Conservation (phyloP, 2,888 invertebrate species). For the Drosophila gaucha region DNA sequence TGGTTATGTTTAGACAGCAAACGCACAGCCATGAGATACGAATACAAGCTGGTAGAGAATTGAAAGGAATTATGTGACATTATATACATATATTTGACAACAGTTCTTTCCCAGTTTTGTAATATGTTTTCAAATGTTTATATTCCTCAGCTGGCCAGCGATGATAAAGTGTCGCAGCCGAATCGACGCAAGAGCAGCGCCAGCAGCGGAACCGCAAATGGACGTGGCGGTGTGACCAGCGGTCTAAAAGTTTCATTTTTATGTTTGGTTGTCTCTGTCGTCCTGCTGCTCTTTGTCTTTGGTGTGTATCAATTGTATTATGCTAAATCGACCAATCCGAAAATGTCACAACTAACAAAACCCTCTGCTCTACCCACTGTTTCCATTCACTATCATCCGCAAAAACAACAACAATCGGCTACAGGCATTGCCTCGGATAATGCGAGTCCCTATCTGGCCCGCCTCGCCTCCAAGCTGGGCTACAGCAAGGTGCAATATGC, state of each 20-base stretch:
- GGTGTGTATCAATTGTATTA: constrained; percentile 75
- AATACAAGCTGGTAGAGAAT: constrained; percentile 76
- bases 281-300: constrained; percentile 82
- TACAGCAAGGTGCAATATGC: constrained; percentile 91
- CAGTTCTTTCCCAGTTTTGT: too few relatives aligned
- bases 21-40: constrained; percentile 72
- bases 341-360: constrained; percentile 56
- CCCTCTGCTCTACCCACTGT: constrained; percentile 54
- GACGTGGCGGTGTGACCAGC: constrained; percentile 66
- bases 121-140: constrained; percentile 14
- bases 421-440: constrained; percentile 83
- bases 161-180: constrained; percentile 64
- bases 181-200: constrained; percentile 70
- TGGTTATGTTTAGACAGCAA: constrained; percentile 43
- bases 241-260: constrained; percentile 84
- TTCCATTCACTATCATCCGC: constrained; percentile 33
- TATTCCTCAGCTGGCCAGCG: constrained; percentile 59
- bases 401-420: constrained; percentile 6
- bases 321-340: constrained; percentile 10
- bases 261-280: constrained; percentile 82
- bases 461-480: constrained; percentile 90
- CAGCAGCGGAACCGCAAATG: constrained; percentile 34
- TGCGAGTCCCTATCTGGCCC: constrained; percentile 87
- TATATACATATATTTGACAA: too few relatives aligned
- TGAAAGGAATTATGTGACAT: background rate